A percentile compares a stretch with the other conserved stretches of the same genome.
phyloP scores from a whole-genome alignment of 2,113 vertebrate genomes.

The Myocastor coypus region DNA sequence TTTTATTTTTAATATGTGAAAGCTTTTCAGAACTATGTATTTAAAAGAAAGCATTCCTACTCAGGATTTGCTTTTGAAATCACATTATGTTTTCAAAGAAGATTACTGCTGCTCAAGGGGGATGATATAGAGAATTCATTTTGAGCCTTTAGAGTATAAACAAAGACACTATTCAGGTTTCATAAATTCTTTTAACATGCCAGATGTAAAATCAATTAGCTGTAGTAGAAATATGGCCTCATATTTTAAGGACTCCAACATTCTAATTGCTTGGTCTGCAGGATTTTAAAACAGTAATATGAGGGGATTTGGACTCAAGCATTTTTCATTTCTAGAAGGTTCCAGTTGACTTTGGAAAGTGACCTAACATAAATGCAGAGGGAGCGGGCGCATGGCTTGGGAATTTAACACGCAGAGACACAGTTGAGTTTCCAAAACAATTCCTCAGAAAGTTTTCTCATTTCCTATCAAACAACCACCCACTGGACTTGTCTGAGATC shows the following conservation, averaged over 20 bases:
- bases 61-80: constrained; percentile 63
- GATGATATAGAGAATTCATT: constrained; percentile 68
- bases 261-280: constrained; percentile 76
- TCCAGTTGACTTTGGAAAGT: constrained; percentile 70
- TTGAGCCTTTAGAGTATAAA: constrained; percentile 76
- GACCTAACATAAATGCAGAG: not conserved
- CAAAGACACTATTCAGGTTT: constrained; percentile 85
- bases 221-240: constrained; percentile 78
- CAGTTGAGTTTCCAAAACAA: constrained; percentile 42
- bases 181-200: constrained; percentile 79
- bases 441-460: not conserved
- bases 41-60: constrained; percentile 27
- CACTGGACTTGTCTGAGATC: not conserved
- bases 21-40: not conserved
- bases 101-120: constrained; percentile 60
- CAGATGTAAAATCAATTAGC: constrained; percentile 87
- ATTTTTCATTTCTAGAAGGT: constrained; percentile 77
- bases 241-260: constrained; percentile 79
- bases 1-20: not conserved
- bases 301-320: constrained; percentile 72
- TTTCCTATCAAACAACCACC: not conserved
- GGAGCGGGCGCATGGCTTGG: constrained; percentile 7
- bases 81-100: constrained; percentile 51
- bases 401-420: constrained; percentile 44
- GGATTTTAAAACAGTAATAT: constrained; percentile 68